Evolutionary conservation across 2,888 invertebrate genomes (phyloP), one percentile per base, ranked within the genome.

Genomic region (Poecilus cupreus): DNA sequence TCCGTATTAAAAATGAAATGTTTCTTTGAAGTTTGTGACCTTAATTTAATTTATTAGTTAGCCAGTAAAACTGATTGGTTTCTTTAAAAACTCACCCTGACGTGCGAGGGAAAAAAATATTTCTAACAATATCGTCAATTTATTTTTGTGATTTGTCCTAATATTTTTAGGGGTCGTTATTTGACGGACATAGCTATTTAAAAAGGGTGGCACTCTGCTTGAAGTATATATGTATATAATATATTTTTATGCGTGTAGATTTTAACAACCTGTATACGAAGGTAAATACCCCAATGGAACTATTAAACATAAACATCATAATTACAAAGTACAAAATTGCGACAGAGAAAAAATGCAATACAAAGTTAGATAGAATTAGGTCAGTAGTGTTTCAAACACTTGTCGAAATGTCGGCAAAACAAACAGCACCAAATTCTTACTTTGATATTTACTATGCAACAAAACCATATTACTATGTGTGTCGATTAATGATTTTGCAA

Each of bases 381-480:
- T 54, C 20, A 54, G 54, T 54, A 4, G 46, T 10, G n/a, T n/a
- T n/a, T 46, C 13, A 46, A 3, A 32, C 32, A 3, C 5, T 32
- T 2, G 43, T 4, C 11, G 43, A 43, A 10, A 49, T 16, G 49
- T 16, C 18, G 18, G 18, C n/a, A 49, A 13, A 49, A 5, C 0
- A 49, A 49, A 10, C 4, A 37, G 37, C 4, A 37, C 16, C 49
- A n/a, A 49, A 54, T 20, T 32, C 32, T 32, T 11, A 70, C 1
- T 70, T 70, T 11, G 39, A 70, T 37, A 22, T 70, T 5, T 43
- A 70, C 18, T 70, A 39, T 16, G 20, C 39, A 2, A 39, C 43
- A 37, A 37, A 70, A 70, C 70, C 70, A 13, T 70, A 39, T 37
- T 70, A 37, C 20, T 70, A 37, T 6, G 18, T n/a, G 11, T 18